Conservation (phyloP, 1,140 invertebrate genomes). For the Anoplophora glabripennis region DNA sequence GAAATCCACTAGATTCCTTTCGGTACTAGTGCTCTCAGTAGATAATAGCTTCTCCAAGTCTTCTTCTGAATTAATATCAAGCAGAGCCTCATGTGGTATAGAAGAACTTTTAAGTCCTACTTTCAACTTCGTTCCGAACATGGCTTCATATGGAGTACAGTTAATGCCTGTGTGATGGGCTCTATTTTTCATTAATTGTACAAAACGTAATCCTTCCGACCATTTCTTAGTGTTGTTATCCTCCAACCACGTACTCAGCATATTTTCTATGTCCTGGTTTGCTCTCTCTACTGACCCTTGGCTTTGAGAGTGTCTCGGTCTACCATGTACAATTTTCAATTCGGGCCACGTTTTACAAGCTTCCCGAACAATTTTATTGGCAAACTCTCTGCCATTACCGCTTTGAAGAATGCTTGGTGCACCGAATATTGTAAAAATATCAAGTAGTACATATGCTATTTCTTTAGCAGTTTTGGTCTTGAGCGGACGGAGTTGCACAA, state of each 20-base stretch:
- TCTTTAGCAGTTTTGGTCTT: too few species aligned
- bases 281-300: conserved; percentile 40
- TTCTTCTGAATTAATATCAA: conserved; percentile 17
- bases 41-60: conserved; percentile 12
- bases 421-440: too few species aligned
- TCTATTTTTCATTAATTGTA: conserved; percentile 44
- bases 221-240: conserved; percentile 31
- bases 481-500: too few species aligned
- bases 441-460: too few species aligned
- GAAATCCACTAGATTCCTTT: too few species aligned
- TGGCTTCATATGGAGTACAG: conserved; percentile 35
- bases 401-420: conserved; percentile 35
- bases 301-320: conserved; percentile 37
- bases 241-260: conserved; percentile 31
- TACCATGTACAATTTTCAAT: conserved; percentile 44
- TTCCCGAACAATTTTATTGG: conserved; percentile 40
- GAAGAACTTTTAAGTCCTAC: conserved; percentile 19
- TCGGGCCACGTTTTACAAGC: conserved; percentile 23
- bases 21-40: too few species aligned
- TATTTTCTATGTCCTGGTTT: conserved; percentile 42
- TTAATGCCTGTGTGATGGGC: conserved; percentile 35
- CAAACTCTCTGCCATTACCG: conserved; percentile 48
- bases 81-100: conserved; percentile 18
- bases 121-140: conserved; percentile 38
- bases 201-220: conserved; percentile 21